Percentiles rank a stretch among this genome's conserved stretches.
phyloP scores from a whole-genome alignment of 2,113 vertebrate genomes.

The Chaenogobius annularis region DNA sequence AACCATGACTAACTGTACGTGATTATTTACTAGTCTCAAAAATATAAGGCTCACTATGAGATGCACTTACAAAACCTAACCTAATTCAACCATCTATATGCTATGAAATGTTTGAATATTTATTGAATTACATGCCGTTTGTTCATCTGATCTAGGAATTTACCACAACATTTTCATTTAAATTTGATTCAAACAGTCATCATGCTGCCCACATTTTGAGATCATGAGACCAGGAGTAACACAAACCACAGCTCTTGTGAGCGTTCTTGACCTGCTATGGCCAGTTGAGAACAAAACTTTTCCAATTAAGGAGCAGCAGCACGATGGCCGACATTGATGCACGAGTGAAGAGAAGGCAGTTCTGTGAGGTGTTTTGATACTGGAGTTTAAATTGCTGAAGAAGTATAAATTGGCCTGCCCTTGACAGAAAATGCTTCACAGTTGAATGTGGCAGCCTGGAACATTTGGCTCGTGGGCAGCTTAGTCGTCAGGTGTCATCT shows the following conservation, averaged over 20 bases:
- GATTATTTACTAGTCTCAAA: no score
- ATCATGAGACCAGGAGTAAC: neutral
- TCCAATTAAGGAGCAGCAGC: neutral
- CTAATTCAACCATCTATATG: neutral
- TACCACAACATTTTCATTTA: neutral
- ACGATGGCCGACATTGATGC: neutral
- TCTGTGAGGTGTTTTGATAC: neutral
- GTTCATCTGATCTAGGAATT: neutral
- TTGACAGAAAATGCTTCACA: neutral
- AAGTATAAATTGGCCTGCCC: neutral
- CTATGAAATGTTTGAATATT: neutral
- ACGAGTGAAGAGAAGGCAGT: neutral
- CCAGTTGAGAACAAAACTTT: neutral
- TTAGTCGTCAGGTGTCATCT: neutral
- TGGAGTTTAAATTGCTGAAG: neutral
- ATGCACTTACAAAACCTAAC: neutral
- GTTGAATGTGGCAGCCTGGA: neutral
- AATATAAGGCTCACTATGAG: no score
- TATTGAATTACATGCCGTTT: neutral
- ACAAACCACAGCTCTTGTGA: neutral
- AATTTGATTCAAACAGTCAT: neutral
- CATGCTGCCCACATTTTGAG: neutral
- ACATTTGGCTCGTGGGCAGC: neutral
- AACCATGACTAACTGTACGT: no score
- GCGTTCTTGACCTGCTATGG: neutral